Evolutionary conservation across 35 echinoderm and acorn worm species (phyloP).

Genomic region (Diadema setosum): DNA sequence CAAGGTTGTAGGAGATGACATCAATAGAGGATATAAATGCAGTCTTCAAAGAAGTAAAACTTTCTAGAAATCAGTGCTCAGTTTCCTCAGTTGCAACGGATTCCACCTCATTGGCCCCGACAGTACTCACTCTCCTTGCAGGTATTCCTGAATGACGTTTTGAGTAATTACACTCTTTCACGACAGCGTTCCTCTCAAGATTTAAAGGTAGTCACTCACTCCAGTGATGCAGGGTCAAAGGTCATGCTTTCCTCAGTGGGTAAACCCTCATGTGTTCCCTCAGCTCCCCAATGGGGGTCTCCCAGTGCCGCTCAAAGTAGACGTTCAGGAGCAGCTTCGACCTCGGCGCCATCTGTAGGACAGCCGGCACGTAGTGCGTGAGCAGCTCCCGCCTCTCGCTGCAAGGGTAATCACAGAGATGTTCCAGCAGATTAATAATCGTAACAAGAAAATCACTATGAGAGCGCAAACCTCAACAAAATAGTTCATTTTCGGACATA

Average conservation of each 20-base stretch:
- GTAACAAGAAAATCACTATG: not conserved
- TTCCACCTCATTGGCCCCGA: too few relatives aligned
- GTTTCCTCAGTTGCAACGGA: too few relatives aligned
- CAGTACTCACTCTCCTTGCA: too few relatives aligned
- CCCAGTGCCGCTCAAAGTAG: constrained; percentile 83
- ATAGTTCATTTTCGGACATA: not conserved
- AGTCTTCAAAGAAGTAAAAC: too few relatives aligned
- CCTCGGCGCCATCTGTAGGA: constrained; percentile 35
- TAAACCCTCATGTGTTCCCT: constrained; percentile 29
- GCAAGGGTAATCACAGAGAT: not conserved
- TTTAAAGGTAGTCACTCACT: too few relatives aligned
- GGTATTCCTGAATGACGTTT: too few relatives aligned
- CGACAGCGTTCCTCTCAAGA: too few relatives aligned
- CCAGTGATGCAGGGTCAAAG: too few relatives aligned
- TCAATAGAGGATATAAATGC: too few relatives aligned
- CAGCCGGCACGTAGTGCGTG: constrained; percentile 43
- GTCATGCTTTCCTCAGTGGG: not conserved
- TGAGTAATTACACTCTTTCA: too few relatives aligned
- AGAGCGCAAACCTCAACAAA: not conserved
- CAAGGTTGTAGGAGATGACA: too few relatives aligned
- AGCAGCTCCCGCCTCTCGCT: constrained; percentile 37
- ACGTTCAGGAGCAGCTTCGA: constrained; percentile 66
- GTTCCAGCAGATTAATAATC: not conserved
- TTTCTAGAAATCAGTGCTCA: too few relatives aligned
- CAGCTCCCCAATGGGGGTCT: constrained; percentile 46